Conservation (phyloP, 1,140 invertebrate genomes). For the Hyles vespertilio region DNA sequence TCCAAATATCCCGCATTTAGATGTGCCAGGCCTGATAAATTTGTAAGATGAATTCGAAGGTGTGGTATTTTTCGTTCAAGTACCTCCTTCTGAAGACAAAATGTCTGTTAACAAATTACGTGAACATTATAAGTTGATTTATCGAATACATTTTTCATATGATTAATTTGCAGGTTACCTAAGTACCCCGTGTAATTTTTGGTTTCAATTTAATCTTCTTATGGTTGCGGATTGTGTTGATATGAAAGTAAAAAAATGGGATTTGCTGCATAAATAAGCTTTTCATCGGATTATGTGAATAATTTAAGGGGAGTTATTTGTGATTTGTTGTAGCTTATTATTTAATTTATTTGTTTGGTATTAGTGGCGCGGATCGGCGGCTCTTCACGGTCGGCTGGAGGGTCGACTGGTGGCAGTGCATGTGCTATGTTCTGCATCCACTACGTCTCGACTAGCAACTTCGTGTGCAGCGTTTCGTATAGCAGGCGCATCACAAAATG, state of each 20-base stretch:
- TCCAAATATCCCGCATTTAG: slow-evolving; percentile 44
- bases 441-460: slow-evolving; percentile 43
- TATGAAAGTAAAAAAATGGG: too few relatives aligned
- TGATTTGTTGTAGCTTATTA: background rate
- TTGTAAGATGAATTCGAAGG: slow-evolving; percentile 25
- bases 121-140: background rate
- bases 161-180: background rate
- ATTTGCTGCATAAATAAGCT: too few relatives aligned
- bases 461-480: slow-evolving; percentile 68
- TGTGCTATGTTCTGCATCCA: slow-evolving; percentile 56
- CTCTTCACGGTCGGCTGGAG: slow-evolving; percentile 50
- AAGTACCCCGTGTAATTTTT: background rate
- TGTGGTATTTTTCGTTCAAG: background rate
- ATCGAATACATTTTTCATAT: slow-evolving; percentile 3
- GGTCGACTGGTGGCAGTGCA: slow-evolving; percentile 59
- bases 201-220: background rate
- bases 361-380: slow-evolving; percentile 65
- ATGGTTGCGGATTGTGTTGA: too few relatives aligned
- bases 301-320: background rate
- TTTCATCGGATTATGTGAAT: background rate
- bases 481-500: slow-evolving; percentile 56
- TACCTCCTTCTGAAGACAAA: background rate
- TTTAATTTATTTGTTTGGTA: slow-evolving; percentile 1
- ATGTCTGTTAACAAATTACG: slow-evolving; percentile 8
- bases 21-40: slow-evolving; percentile 36